Base-by-base conservation (phyloP, 2,797 vertebrate species). In the Alauda arvensis region DNA sequence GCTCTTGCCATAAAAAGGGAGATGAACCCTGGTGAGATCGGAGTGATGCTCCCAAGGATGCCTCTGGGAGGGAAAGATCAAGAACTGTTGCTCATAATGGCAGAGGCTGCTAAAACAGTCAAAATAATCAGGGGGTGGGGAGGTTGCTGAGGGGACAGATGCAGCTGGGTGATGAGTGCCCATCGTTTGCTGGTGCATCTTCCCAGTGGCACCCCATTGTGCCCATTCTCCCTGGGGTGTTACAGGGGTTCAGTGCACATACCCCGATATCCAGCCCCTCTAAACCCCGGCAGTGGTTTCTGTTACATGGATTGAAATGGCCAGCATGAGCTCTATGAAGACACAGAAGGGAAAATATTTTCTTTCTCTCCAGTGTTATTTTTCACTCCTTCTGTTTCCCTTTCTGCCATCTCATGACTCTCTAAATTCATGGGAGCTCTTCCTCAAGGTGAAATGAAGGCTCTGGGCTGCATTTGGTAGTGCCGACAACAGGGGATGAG, bases 361-460 rank as follows among this genome's bases (percentile, higher is more conserved):
- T 90, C 71, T 57, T 89, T 83, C 46, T 90, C 34, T 76, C 52
- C 3, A 0, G 42, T 2, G 5, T 76, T 83, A 46, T 80, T 76
- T 92, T 79, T 72, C 61, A 12, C 13, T 69, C 28, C 29, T 42
- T 66, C 71, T 39, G 7, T 74, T 92, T 91, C 85, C 48, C n/a
- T 52, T 77, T 71, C 85, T 79, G 42, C 66, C 59, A 70, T 53
- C 87, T 91, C 74, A 46, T 4, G 2, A 65, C 74, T 94, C 77
- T 93, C 84, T 95, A 63, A 86, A 94, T 92, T 92, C 91, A 84
- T 11, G 5, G 71, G 49, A 89, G 88, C 77, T 92, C 66, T 92
- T 93, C 63, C 77, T 95, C 93, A 96, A 96, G 96, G 96, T 96
- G 95, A 96, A 95, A 95, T 85, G 92, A 96, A 95, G 95, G 95